phyloP scores from a whole-genome alignment of 2,113 vertebrate species.

The Psammodynastes pulverulentus region DNA sequence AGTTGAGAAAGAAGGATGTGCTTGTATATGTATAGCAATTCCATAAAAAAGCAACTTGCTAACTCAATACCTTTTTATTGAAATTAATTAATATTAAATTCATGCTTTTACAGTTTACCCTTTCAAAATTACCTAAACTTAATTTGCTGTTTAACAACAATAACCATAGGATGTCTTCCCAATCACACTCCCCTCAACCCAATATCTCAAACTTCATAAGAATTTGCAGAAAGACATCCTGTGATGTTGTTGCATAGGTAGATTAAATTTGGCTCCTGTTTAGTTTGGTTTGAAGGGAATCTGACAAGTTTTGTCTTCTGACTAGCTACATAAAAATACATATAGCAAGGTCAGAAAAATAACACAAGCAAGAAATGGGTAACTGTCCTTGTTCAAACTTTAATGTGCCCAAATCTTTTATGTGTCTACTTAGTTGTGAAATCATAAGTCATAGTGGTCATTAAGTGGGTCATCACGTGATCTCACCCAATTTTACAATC shows the following conservation, averaged over 20 bases:
- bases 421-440: background rate
- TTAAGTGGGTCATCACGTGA: too few relatives aligned
- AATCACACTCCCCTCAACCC: background rate
- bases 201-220: background rate
- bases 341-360: too few relatives aligned
- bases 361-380: background rate
- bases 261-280: background rate
- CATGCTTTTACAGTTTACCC: background rate
- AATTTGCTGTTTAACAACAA: background rate
- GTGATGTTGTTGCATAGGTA: background rate
- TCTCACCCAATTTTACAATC: too few relatives aligned
- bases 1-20: background rate
- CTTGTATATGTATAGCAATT: background rate
- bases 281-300: background rate
- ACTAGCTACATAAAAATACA: background rate
- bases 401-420: background rate
- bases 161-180: background rate
- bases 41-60: background rate
- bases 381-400: background rate
- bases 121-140: background rate
- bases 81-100: background rate
- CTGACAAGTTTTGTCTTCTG: background rate
- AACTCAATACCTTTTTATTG: background rate
- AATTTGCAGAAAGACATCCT: background rate
- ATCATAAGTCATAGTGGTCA: too few relatives aligned